phyloP scores from a whole-genome alignment of 2,888 invertebrate genomes.

The Megalurothrips usitatus region DNA sequence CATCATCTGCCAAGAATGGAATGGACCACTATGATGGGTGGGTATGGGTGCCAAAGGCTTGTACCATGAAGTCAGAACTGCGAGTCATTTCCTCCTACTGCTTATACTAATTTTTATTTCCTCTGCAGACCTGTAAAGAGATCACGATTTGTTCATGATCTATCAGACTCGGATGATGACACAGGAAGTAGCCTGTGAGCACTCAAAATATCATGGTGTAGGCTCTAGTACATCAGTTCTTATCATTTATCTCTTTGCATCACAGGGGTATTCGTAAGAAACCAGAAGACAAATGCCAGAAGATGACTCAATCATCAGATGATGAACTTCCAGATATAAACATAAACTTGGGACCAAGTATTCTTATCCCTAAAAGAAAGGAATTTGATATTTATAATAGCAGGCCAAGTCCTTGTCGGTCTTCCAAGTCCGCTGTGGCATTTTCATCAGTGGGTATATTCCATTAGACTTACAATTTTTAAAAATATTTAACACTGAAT shows the following conservation, averaged over 20 bases:
- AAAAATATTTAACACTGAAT: neutral
- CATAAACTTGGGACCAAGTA: neutral
- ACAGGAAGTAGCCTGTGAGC: neutral
- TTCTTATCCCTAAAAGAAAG: neutral
- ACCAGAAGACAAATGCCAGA: neutral
- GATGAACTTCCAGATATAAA: neutral
- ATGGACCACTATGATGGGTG: neutral
- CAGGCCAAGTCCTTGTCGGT: neutral
- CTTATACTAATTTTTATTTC: neutral
- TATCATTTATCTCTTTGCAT: neutral
- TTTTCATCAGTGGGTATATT: neutral
- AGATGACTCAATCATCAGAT: neutral
- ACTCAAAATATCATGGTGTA: neutral
- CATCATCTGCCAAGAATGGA: neutral
- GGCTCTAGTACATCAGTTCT: neutral
- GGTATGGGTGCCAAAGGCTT: too few relatives aligned
- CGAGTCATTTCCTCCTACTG: neutral
- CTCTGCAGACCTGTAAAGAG: neutral
- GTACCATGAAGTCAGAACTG: neutral
- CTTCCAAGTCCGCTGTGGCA: neutral
- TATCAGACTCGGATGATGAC: slow-evolving; percentile 1
- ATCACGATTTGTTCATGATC: neutral
- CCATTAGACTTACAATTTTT: neutral
- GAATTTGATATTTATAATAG: neutral
- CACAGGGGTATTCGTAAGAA: neutral